These are phyloP conservation scores for Staurois parvus DNA, from an alignment of 2,797 vertebrate genomes.

Conservation along the genomic window DNA sequence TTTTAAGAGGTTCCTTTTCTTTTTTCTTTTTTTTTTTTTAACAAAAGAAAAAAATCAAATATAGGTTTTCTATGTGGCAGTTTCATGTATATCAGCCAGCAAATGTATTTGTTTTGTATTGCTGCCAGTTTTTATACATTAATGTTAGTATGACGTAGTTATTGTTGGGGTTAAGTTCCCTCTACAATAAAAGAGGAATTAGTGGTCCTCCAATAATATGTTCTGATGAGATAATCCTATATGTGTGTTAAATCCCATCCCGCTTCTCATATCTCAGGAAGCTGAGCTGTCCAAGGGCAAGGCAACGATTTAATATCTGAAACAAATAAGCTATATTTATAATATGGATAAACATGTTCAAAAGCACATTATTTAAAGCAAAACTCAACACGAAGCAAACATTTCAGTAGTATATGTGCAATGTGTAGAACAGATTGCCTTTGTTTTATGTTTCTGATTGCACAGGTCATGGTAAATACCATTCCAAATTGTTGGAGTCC, in stretches of 20 bases:
- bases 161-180: constrained; percentile 25
- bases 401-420: background rate
- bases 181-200: constrained; percentile 41
- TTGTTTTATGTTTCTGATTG: too few relatives aligned
- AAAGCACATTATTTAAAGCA: background rate
- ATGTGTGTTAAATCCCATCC: constrained; percentile 20
- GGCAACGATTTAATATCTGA: constrained; percentile 18
- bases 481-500: too few relatives aligned
- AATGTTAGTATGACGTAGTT: constrained; percentile 18
- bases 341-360: background rate
- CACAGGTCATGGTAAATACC: too few relatives aligned
- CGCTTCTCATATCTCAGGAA: constrained; percentile 17
- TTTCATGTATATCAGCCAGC: background rate
- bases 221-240: background rate
- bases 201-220: background rate
- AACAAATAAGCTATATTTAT: background rate
- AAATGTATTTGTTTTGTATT: constrained; percentile 8
- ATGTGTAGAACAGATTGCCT: too few relatives aligned
- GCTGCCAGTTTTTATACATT: constrained; percentile 15
- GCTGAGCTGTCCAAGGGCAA: constrained; percentile 6
- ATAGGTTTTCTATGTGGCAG: background rate
- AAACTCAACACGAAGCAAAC: background rate
- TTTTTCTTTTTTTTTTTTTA: too few relatives aligned
- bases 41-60: background rate
- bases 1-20: too few relatives aligned